phyloP scores from a whole-genome alignment of 2,797 vertebrate genomes.

The Perdix hodgsoniae region DNA sequence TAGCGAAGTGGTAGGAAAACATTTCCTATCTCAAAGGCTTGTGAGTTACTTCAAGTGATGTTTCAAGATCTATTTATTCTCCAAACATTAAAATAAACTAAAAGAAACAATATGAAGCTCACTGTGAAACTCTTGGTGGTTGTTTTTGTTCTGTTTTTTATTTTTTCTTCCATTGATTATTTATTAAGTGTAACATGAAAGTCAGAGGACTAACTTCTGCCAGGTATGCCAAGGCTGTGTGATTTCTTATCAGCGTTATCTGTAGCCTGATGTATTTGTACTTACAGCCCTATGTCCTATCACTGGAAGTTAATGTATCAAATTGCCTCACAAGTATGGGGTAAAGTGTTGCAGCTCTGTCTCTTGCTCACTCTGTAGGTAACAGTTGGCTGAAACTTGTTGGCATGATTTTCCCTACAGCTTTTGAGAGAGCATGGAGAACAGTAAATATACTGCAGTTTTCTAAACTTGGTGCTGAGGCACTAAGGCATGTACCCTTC shows the following conservation, averaged over 20 bases:
- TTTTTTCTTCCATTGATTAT: not conserved
- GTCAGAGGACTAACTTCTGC: not conserved
- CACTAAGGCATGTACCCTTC: not conserved
- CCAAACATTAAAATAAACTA: not conserved
- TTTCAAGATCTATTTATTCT: conserved; percentile 22
- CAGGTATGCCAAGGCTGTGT: not conserved
- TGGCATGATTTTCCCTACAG: not conserved
- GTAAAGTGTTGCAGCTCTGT: not conserved
- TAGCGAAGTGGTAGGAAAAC: not conserved
- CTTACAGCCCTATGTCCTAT: not conserved
- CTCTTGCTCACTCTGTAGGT: not conserved
- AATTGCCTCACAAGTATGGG: not conserved
- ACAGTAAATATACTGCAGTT: not conserved
- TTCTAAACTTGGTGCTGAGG: not conserved
- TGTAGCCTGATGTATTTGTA: not conserved
- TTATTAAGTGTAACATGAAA: not conserved
- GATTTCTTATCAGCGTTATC: not conserved
- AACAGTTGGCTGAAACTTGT: not conserved
- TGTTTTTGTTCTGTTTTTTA: too few relatives aligned
- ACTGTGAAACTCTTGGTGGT: not conserved
- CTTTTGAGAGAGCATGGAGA: not conserved
- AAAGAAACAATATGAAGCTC: not conserved
- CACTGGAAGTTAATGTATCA: too few relatives aligned
- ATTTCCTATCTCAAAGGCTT: not conserved
- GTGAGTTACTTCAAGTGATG: not conserved